Evolutionary conservation across 2,113 vertebrate genomes (phyloP), one percentile per base, ranked within the genome.

Genomic region (Pelecanoides urinatrix): DNA sequence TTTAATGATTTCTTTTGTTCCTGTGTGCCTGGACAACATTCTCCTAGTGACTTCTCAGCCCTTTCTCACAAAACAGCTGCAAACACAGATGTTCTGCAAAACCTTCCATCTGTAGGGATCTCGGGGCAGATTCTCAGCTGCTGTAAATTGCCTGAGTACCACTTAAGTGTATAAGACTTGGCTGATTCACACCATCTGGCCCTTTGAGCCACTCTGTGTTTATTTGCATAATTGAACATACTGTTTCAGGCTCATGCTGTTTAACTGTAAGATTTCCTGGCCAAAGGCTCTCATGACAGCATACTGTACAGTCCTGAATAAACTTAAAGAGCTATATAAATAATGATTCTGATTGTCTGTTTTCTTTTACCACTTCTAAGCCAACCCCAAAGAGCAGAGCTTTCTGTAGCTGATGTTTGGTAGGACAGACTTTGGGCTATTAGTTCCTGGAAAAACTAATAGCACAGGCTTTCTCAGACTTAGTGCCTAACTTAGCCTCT

Each of bases 181-280:
- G 21, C 40, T 88, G 63, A 91, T 81, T 95, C 73, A 75, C 79
- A 71, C 92, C 79, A 91, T 93, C 95, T 96, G 92, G 52, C 80
- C 89, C 71, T 92, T 91, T 78, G 62, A 94, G 76, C 68, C 83
- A 53, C 61, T 68, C 52, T 75, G 7, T 93, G 61, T 91, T 96
- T 97, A 75, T 94, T 91, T 97, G 76, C 84, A 78, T 92, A 92
- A 94, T 70, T 81, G 53, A 89, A 75, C 84, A 73, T 86, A 93
- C 66, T 97, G 80, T 97, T 94, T 92, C 80, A 94, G 65, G 65
- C 56, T 94, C 83, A 68, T 85, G 53, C 56, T 94, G 56, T 87
- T 95, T 91, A 92, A 91, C 79, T 78, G 68, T 85, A 96, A 85
- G 56, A 89, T 84, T 87, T 95, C 61, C 86, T 95, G 73, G 49